Evolutionary conservation across 2,797 vertebrate species (phyloP).

Genomic region (Distichodus sexfasciatus): DNA sequence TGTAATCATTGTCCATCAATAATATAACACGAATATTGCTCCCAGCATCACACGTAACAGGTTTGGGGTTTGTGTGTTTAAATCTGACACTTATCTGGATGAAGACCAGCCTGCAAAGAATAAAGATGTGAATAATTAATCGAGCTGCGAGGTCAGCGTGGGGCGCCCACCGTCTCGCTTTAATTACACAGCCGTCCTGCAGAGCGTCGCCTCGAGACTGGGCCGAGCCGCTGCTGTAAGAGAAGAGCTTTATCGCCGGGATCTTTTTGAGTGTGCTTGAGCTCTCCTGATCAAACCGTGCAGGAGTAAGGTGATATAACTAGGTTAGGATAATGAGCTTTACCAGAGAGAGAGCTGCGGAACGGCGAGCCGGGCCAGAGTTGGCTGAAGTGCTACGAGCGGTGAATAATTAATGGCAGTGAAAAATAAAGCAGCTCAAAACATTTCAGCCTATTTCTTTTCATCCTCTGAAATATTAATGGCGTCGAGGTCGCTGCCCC

Average conservation of each 20-base stretch:
- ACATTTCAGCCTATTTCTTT: conserved; percentile 65
- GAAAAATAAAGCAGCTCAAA: conserved; percentile 59
- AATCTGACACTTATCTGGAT: neutral
- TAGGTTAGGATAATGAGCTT: conserved; percentile 58
- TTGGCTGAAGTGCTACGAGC: conserved; percentile 48
- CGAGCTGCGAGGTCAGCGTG: neutral
- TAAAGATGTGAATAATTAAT: neutral
- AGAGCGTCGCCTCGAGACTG: neutral
- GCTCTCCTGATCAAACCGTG: conserved; percentile 24
- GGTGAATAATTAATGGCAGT: conserved; percentile 63
- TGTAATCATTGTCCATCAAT: neutral
- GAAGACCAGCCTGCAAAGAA: neutral
- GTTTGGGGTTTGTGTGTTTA: neutral
- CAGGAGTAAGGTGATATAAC: conserved; percentile 49
- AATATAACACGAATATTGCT: neutral
- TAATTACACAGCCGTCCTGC: conserved; percentile 12
- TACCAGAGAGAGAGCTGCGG: conserved; percentile 48
- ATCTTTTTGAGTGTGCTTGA: neutral
- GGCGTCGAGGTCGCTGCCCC: conserved; percentile 49
- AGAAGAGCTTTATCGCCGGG: conserved; percentile 22
- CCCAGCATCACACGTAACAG: neutral
- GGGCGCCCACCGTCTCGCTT: neutral
- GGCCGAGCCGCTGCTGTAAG: neutral
- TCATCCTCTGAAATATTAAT: conserved; percentile 63
- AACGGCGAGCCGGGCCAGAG: conserved; percentile 24